Base-by-base conservation (phyloP, 2,797 vertebrate genomes). In the Periparus ater region DNA sequence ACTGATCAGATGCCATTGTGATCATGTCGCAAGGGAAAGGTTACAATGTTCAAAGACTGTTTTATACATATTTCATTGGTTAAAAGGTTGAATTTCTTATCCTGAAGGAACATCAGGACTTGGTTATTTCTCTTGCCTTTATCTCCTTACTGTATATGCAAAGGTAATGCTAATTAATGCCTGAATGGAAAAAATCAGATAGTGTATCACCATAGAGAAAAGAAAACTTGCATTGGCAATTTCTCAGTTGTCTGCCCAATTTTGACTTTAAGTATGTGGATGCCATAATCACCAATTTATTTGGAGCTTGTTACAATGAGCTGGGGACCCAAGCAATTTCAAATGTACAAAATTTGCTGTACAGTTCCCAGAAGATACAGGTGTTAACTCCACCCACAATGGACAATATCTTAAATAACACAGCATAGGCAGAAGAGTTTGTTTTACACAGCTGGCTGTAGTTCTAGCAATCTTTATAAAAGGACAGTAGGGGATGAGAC, bases 1-100 rank as follows among this genome's bases (percentile, higher is more conserved):
- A 44, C 13, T 2, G 82, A 91, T 91, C 89, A 85, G 83, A 75
- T 88, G 76, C 83, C 38, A 36, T 63, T 57, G 88, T 54, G 82
- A 88, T 92, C 87, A 14, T 58, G 71, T 93, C 85, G 0, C 73
- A 70, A 74, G 76, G 80, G 79, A 71, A 93, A 92, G 86, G 94
- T 94, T 96, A 91, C 94, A 54, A 55, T 83, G 83, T 79, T 88
- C 63, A 90, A 90, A 93, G 95, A 88, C 89, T 34, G 30, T 95
- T 96, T 86, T 88, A 94, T 95, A 51, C 84, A 96, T 97, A 92
- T 97, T 97, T 96, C 81, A 96, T 96, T 94, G 93, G 86, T 89
- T 92, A 82, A 94, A 96, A 95, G 95, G 88, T 94, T 96, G 91
- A 74, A 91, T 95, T 93, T 95, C 93, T 97, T 96, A 97, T 95